A percentile compares a stretch with the other conserved stretches of the same genome.
phyloP scores from a whole-genome alignment of 2,888 invertebrate species.

The Trachelus stipa region DNA sequence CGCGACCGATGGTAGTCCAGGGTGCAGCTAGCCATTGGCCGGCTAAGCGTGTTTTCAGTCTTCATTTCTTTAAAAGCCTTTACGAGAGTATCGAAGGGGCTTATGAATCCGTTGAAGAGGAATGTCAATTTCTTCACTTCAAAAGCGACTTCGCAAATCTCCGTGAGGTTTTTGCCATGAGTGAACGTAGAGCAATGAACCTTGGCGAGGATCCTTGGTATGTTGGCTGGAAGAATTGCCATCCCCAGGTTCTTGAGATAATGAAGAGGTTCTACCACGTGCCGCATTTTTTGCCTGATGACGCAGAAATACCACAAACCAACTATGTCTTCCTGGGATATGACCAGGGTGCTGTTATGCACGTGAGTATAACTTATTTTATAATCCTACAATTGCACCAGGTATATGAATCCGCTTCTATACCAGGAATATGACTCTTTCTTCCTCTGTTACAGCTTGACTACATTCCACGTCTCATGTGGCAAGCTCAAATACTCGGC shows the following conservation, averaged over 20 bases:
- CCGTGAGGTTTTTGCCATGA: conserved; percentile 83
- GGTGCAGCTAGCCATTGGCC: conserved; percentile 82
- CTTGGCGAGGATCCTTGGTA: conserved; percentile 83
- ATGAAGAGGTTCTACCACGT: conserved; percentile 82
- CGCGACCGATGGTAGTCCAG: conserved; percentile 84
- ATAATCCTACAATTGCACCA: neutral
- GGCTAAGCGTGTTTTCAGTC: conserved; percentile 77
- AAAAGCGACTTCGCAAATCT: conserved; percentile 83
- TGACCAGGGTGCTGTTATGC: conserved; percentile 90
- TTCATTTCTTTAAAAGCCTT: conserved; percentile 76
- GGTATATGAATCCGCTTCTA: neutral
- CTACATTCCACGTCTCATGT: conserved; percentile 90
- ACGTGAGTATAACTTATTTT: conserved; percentile 72
- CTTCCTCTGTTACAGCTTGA: conserved; percentile 76
- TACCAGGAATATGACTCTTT: neutral
- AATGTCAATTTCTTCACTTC: conserved; percentile 89
- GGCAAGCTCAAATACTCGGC: conserved; percentile 92
- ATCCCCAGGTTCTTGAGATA: conserved; percentile 79
- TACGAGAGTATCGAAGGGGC: conserved; percentile 78
- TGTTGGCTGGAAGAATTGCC: conserved; percentile 93
- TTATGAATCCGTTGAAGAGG: conserved; percentile 80
- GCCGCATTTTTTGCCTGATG: conserved; percentile 88
- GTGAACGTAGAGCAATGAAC: conserved; percentile 73
- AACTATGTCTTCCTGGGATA: conserved; percentile 95
- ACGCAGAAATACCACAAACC: conserved; percentile 88